Evolutionary conservation across 2,888 invertebrate species (phyloP), one percentile per base, ranked within the genome.

Genomic region (Eristalis intricaria): DNA sequence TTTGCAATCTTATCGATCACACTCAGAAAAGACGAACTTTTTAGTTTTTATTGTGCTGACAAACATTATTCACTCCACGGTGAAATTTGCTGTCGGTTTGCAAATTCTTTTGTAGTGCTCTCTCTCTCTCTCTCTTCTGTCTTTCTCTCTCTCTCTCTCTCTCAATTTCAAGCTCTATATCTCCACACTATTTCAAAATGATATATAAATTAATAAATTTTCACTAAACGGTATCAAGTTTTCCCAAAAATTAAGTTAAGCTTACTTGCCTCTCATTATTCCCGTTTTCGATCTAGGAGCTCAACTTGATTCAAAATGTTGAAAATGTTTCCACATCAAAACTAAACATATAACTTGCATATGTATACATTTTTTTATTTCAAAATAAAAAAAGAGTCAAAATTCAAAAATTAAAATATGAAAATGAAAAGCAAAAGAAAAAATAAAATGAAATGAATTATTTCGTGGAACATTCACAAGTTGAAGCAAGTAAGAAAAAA

Each of bases 241-340:
- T 92, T 92, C 92, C 92, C 91, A 91, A 92, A 89, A 91, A 92
- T 92, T 92, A 91, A 90, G 91, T 91, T 91, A 91, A 92, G 92
- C 92, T 92, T 92, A 92, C 92, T 92, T 92, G 92, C 92, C 92
- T 92, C 92, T 92, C 92, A 92, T 88, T 88, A 88, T 92, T 92
- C 92, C 92, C 92, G 92, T 92, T 92, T 92, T 92, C 92, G 92
- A 92, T 92, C 92, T 92, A 92, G 91, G 92, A 92, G 92, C 92
- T 92, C 92, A 91, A 92, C 92, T 92, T 92, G 92, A 92, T 92
- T 92, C 92, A 92, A 92, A 91, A 90, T 92, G 91, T 91, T 87
- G 91, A 91, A 91, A 91, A 90, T 91, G 91, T 91, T 91, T 92
- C 92, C 92, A 91, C 92, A 92, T 91, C 50, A 19, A 50, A 50